Conservation (phyloP, 2,888 invertebrate species). For the Cantharis lateralis region DNA sequence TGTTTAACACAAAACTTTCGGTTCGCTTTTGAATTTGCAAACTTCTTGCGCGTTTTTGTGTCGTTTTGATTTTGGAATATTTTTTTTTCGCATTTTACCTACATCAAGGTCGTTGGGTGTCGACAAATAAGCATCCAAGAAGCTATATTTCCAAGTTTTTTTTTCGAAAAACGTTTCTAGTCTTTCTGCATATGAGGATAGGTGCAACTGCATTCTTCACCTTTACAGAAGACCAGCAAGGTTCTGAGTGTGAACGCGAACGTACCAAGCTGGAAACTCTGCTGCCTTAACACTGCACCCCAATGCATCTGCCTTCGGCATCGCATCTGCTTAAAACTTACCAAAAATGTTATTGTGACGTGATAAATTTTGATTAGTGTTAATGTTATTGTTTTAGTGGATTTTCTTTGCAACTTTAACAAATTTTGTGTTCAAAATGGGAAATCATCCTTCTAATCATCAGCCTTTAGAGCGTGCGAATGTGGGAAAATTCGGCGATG, state of each 20-base stretch:
- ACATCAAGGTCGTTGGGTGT: background rate
- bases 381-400: conserved; percentile 28
- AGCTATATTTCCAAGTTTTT: conserved; percentile 17
- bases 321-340: conserved; percentile 44
- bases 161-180: conserved; percentile 31
- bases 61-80: background rate
- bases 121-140: background rate
- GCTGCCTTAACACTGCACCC: conserved; percentile 31
- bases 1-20: background rate
- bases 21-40: conserved; percentile 23
- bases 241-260: conserved; percentile 5
- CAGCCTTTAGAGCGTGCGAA: conserved; percentile 77
- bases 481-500: conserved; percentile 57
- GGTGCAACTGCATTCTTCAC: conserved; percentile 40
- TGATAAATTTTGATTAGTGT: conserved; percentile 4
- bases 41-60: conserved; percentile 17
- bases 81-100: background rate
- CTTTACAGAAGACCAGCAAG: conserved; percentile 25
- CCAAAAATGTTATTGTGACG: conserved; percentile 20
- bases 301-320: conserved; percentile 47
- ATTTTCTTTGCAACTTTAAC: conserved; percentile 29
- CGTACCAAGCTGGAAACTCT: conserved; percentile 3
- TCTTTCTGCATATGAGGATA: conserved; percentile 33
- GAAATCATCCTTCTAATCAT: conserved; percentile 86
- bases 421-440: conserved; percentile 60